A percentile compares a stretch with the other conserved stretches of the same genome.
Conservation (phyloP, 2,888 invertebrate species). For the Acanthoscelides obtectus region DNA sequence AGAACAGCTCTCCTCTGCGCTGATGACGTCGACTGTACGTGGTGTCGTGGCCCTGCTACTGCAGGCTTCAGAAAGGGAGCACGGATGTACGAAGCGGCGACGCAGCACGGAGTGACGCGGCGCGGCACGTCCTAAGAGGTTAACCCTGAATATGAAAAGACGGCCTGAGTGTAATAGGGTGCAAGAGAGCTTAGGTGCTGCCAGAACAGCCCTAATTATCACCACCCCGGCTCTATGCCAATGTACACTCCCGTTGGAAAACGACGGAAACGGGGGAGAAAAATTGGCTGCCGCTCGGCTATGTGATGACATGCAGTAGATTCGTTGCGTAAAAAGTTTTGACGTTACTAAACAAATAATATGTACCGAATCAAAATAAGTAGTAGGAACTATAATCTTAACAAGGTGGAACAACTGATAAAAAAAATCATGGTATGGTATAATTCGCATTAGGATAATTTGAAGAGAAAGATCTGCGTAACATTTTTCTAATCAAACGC, state of each 20-base stretch:
- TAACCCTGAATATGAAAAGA: slow-evolving; percentile 31
- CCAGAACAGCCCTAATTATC: slow-evolving; percentile 45
- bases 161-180: slow-evolving; percentile 35
- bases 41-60: background rate
- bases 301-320: background rate
- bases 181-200: slow-evolving; percentile 34
- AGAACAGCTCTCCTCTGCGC: background rate
- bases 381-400: no score
- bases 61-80: background rate
- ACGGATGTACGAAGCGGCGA: slow-evolving; percentile 13
- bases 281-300: background rate
- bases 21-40: slow-evolving; percentile 3
- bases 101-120: slow-evolving; percentile 5
- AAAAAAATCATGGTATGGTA: no score
- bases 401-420: no score
- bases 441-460: no score
- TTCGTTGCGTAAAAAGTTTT: background rate
- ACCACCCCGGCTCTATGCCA: slow-evolving; percentile 37
- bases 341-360: background rate
- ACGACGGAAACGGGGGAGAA: slow-evolving; percentile 8
- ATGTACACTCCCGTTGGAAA: slow-evolving; percentile 23
- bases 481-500: no score
- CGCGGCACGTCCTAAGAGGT: slow-evolving; percentile 18
- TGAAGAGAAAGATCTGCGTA: no score
- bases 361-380: no score